Evolutionary conservation across 92 coral and sea anemone species (phyloP), one percentile per base, ranked within the genome.

Genomic region (Porites evermanni): DNA sequence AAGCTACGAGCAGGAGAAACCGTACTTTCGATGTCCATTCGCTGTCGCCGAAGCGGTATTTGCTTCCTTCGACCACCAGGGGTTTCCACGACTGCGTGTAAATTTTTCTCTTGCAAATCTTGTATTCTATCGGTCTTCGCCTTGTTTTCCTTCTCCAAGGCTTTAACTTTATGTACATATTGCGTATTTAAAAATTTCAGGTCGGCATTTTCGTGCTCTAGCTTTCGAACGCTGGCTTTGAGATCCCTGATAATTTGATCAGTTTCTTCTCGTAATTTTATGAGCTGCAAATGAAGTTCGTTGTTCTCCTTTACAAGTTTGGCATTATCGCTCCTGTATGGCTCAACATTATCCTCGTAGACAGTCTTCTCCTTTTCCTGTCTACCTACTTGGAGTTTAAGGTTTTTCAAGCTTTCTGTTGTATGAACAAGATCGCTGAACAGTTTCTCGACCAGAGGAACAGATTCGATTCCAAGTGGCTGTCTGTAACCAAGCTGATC

Each of bases 391-490:
- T 97, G 99, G 26, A 93, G 92, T 88, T 97, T 97, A 66, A 95
- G 89, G 79, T 97, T 95, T 80, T 97, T 97, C 81, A 97, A 89
- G 92, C 99, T 97, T 82, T 97, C 99, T 44, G 99, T 97, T 19
- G 99, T 97, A 78, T 97, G 99, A 70, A 97, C 99, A 60, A 97
- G 92, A 85, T 97, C 99, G 79, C 98, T 97, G 93, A 97, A 97
- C 77, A 97, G 88, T 86, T 97, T 97, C 88, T 97, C 99, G 44
- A 97, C 99, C 64, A 97, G 87, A 52, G 99, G 99, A 14, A 97
- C 94, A 58, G 99, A 97, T 83, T 97, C 99, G 89, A 97, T 97
- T 38, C 99, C 99, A 56, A 97, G 91, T 63, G 99, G 92, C 60
- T 97, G 99, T 73, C 99, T 89, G 90, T 97, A 97, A 17, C 99